A percentile compares a stretch with the other conserved stretches of the same genome.
Evolutionary conservation across 2,797 vertebrate species (phyloP).

Genomic region (Tokudaia muenninki): DNA sequence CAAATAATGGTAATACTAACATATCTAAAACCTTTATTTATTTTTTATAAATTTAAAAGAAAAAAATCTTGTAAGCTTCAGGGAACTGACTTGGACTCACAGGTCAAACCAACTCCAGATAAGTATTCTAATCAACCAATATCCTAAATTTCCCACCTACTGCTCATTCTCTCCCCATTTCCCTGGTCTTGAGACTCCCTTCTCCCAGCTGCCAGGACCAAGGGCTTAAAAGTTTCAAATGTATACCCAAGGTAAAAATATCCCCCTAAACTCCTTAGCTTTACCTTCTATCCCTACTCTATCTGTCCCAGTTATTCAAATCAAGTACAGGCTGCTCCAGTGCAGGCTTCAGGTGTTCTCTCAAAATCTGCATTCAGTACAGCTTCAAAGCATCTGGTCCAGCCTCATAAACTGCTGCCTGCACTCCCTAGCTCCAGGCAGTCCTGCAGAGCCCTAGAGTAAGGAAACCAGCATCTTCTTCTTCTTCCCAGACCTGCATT

Average conservation of each 20-base stretch:
- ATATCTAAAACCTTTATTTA: background rate
- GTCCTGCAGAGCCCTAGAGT: background rate
- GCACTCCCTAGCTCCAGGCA: background rate
- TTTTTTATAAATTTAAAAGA: background rate
- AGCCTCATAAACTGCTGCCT: background rate
- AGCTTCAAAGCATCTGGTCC: background rate
- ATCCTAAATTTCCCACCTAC: background rate
- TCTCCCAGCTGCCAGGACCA: background rate
- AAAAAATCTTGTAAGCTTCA: background rate
- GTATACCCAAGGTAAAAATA: background rate
- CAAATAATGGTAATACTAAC: background rate
- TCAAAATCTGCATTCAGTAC: background rate
- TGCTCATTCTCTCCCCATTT: background rate
- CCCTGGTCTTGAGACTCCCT: background rate
- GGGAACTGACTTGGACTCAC: background rate
- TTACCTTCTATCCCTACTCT: background rate
- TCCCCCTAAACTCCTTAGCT: background rate
- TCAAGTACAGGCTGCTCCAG: background rate
- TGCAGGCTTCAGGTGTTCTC: background rate
- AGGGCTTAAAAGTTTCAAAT: background rate
- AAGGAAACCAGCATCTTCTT: background rate
- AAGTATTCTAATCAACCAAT: background rate
- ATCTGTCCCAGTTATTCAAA: background rate
- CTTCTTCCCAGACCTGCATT: background rate
- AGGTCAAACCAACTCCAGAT: background rate